Evolutionary conservation across 37 sponge, comb jelly and placozoan genomes (phyloP).

Genomic region (Geodia barretti): DNA sequence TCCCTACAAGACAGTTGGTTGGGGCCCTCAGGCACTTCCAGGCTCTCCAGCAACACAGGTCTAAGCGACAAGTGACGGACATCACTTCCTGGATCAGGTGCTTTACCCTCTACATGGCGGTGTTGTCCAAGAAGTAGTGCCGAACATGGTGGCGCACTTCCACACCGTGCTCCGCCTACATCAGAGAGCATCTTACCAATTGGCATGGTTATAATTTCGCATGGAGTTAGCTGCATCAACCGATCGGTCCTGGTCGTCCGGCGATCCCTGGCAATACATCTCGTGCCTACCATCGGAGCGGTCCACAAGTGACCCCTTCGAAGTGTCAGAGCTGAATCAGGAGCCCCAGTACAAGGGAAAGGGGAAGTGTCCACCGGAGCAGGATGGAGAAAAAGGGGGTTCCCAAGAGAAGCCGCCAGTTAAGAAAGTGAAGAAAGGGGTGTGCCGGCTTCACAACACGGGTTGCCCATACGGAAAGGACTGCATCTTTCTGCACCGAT

Average conservation of each 20-base stretch:
- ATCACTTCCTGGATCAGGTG: constrained; percentile 1
- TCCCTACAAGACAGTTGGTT: no score
- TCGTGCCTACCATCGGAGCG: neutral
- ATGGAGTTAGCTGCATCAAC: neutral
- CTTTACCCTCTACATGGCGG: constrained; percentile 8
- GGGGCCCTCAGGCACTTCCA: neutral
- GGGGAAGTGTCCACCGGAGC: neutral
- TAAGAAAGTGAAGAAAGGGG: neutral
- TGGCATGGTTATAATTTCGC: neutral
- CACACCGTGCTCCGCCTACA: neutral
- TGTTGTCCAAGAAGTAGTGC: constrained; percentile 9
- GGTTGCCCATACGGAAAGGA: constrained; percentile 6
- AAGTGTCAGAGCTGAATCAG: neutral
- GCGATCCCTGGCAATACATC: neutral
- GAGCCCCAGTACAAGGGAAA: neutral
- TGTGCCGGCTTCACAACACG: neutral
- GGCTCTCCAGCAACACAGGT: neutral
- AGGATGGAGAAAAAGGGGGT: neutral
- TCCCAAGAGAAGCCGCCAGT: neutral
- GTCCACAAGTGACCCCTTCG: neutral
- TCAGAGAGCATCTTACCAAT: neutral
- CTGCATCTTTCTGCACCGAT: constrained; percentile 10
- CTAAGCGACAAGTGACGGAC: neutral
- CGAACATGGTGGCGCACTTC: constrained; percentile 11
- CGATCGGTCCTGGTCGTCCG: neutral